Percentiles rank a stretch among this genome's conserved stretches.
These are phyloP conservation scores for Trichonephila inaurata DNA, from an alignment of 1,140 invertebrate species.

Conservation along the genomic window DNA sequence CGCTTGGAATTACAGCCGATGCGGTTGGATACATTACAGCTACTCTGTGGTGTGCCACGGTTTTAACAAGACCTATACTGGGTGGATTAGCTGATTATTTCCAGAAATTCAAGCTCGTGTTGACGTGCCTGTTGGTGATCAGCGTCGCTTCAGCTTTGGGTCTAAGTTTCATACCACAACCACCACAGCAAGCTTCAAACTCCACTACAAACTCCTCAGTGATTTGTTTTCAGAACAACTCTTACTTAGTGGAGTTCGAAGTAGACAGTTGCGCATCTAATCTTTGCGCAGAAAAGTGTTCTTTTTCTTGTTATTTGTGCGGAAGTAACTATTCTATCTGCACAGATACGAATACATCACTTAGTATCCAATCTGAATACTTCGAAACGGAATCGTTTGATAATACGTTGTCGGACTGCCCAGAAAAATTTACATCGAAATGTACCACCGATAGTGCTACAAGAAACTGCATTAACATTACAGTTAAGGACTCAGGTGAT, in stretches of 20 bases:
- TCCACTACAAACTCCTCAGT: not conserved
- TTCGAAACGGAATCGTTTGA: slow-evolving; percentile 85
- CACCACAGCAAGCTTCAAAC: not conserved
- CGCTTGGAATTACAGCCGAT: slow-evolving; percentile 79
- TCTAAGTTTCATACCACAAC: slow-evolving; percentile 46
- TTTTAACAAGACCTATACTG: slow-evolving; percentile 79
- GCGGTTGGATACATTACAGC: slow-evolving; percentile 80
- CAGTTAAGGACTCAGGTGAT: not conserved
- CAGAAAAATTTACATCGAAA: not conserved
- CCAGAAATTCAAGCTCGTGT: slow-evolving; percentile 78
- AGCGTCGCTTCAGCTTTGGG: slow-evolving; percentile 51
- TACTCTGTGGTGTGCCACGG: slow-evolving; percentile 79
- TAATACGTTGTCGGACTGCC: no score
- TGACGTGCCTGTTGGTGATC: slow-evolving; percentile 73
- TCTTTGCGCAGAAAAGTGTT: not conserved
- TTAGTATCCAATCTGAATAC: slow-evolving; percentile 18
- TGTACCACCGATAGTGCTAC: not conserved
- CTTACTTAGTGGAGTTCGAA: not conserved
- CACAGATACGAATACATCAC: slow-evolving; percentile 81
- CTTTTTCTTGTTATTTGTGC: not conserved
- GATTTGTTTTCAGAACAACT: not conserved
- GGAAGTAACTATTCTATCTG: not conserved
- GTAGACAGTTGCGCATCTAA: not conserved
- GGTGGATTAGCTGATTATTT: slow-evolving; percentile 80
- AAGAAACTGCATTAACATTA: not conserved